Base-by-base conservation (phyloP, 1,140 invertebrate species). In the Anagrus nilaparvatae region DNA sequence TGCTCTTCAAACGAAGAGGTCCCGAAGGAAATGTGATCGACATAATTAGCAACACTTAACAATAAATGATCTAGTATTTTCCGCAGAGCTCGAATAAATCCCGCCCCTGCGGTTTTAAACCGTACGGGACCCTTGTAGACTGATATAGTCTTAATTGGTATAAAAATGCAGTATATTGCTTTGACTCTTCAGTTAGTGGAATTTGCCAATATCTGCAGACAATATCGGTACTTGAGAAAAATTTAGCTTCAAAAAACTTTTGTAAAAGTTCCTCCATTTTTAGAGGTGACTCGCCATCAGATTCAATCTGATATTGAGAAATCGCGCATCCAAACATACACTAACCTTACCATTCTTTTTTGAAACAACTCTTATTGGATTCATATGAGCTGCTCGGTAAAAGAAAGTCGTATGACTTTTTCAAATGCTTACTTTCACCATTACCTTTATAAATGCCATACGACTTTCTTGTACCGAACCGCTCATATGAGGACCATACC, bases 271-370 rank as follows among this genome's bases (percentile, higher is more conserved):
- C 38, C n/a, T 24, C 20, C 4, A 54, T 40, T 17, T 17, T 13
- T 1, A 41, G 42, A 8, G 48, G 48, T 1, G 23, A 10, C 24
- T 47, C 52, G 14, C 48, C 43, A 30, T 52, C 50, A n/a, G 32
- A 25, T 12, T 50, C 45, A 16, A 54, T 50, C 32, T 38, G 24
- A 9, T 40, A 38, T 51, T 54, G 5, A 52, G 14, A 37, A 44
- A 48, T 19, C 50, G 46, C 1, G 48, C 49, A 36, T 51, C 51
- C n/a, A 51, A 27, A 43, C 49, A 50, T 14, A 52, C 10, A 21
- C 50, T 23, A 12, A 52, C 23, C 4, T 17, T 40, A 2, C 42
- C 47, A 29, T 51, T 37, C 29, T 33, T 47, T 23, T 47, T 49
- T 28, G 21, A 29, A 25, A 45, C 43, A 8, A 45, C 28, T 18